Conservation (phyloP, 2,113 vertebrate genomes). For the Notarius lentiginosus region DNA sequence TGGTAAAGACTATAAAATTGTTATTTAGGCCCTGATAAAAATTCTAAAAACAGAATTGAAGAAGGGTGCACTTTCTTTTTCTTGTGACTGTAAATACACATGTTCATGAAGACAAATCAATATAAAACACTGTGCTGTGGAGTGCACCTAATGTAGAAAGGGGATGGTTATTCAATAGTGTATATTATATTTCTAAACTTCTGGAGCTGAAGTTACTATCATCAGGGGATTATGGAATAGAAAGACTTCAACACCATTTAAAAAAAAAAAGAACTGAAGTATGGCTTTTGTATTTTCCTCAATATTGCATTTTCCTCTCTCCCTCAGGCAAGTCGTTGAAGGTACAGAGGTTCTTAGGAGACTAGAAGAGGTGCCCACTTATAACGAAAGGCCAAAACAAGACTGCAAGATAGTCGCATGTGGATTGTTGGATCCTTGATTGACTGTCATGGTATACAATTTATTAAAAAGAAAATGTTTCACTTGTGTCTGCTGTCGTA, state of each 20-base stretch:
- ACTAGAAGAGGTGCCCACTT: constrained; percentile 74
- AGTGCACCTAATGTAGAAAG: too few species aligned
- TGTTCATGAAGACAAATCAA: too few species aligned
- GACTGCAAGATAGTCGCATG: constrained; percentile 76
- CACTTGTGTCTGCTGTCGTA: background rate
- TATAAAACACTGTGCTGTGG: too few species aligned
- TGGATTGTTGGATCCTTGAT: constrained; percentile 69
- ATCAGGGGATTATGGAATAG: background rate
- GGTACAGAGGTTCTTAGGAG: constrained; percentile 78
- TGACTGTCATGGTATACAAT: background rate
- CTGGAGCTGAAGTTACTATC: background rate
- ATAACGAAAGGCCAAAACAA: constrained; percentile 78
- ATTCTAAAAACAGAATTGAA: too few species aligned
- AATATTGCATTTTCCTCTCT: constrained; percentile 20
- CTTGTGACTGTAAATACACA: too few species aligned
- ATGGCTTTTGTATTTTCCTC: background rate
- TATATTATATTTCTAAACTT: too few species aligned
- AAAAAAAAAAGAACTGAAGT: background rate
- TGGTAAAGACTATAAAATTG: too few species aligned
- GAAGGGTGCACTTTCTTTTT: too few species aligned
- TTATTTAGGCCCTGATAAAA: too few species aligned
- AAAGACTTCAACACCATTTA: background rate
- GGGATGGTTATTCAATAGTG: too few species aligned
- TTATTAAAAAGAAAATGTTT: background rate
- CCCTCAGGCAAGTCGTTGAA: constrained; percentile 79